phyloP scores from a whole-genome alignment of 2,888 invertebrate species.

The Drosophila rellima region DNA sequence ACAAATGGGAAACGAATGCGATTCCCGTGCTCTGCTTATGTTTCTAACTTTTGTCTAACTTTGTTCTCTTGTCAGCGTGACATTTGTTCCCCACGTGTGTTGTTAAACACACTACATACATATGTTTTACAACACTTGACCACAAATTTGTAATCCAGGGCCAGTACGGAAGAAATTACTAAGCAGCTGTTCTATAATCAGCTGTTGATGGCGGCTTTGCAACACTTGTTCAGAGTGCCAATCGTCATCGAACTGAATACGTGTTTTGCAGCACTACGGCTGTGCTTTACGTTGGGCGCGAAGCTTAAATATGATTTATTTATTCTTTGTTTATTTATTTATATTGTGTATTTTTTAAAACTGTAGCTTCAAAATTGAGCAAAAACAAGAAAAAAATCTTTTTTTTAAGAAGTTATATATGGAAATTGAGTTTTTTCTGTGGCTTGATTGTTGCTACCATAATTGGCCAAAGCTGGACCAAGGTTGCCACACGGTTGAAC shows the following conservation, averaged over 20 bases:
- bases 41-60: slow-evolving; percentile 53
- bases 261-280: slow-evolving; percentile 53
- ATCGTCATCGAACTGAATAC: slow-evolving; percentile 38
- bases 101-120: slow-evolving; percentile 44
- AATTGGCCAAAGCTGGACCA: too few relatives aligned
- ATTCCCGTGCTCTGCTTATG: slow-evolving; percentile 52
- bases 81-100: slow-evolving; percentile 60
- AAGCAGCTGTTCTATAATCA: slow-evolving; percentile 37
- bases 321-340: too few relatives aligned
- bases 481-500: too few relatives aligned
- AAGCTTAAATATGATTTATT: too few relatives aligned
- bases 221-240: slow-evolving; percentile 20
- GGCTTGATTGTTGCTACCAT: too few relatives aligned
- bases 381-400: too few relatives aligned
- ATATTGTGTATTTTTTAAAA: too few relatives aligned
- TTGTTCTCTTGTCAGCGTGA: slow-evolving; percentile 58
- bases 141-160: background rate
- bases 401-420: too few relatives aligned
- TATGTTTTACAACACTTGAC: slow-evolving; percentile 40
- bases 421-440: too few relatives aligned
- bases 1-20: slow-evolving; percentile 47
- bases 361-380: too few relatives aligned
- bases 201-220: slow-evolving; percentile 8
- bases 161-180: slow-evolving; percentile 5
- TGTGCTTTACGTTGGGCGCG: slow-evolving; percentile 59